phyloP scores from a whole-genome alignment of 2,888 invertebrate genomes.

The Scrobipalpa atriplicella region DNA sequence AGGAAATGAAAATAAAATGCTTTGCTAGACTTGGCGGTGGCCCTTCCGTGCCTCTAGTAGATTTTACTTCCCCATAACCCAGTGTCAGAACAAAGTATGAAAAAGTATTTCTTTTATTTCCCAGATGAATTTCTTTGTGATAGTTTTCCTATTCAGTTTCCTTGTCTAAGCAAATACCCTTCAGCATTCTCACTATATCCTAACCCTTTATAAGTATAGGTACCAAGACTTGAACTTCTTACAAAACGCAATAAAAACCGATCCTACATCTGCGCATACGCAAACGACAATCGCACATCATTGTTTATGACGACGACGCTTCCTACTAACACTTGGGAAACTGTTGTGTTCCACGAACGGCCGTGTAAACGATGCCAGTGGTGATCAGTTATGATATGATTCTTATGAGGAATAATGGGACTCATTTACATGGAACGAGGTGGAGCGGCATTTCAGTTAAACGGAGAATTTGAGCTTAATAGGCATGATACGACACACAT shows the following conservation, averaged over 20 bases:
- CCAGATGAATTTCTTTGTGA: no score
- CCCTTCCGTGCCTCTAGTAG: no score
- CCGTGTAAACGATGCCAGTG: conserved; percentile 1
- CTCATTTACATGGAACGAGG: neutral
- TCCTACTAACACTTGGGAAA: neutral
- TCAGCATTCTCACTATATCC: no score
- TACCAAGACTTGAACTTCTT: neutral
- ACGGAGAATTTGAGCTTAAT: neutral
- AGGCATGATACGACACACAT: no score
- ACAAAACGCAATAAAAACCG: neutral
- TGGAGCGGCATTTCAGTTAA: neutral
- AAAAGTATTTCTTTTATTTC: no score
- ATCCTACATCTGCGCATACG: neutral
- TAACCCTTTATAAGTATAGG: no score
- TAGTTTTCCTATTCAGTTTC: no score
- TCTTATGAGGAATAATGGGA: neutral
- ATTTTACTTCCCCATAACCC: no score
- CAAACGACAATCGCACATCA: conserved; percentile 2
- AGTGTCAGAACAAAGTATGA: no score
- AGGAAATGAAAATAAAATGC: no score
- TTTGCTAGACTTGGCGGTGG: no score
- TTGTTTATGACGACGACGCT: neutral
- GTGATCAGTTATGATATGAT: neutral
- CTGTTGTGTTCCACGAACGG: neutral
- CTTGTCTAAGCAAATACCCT: no score